Base-by-base conservation (phyloP, 2,113 vertebrate species). In the Boleophthalmus pectinirostris region DNA sequence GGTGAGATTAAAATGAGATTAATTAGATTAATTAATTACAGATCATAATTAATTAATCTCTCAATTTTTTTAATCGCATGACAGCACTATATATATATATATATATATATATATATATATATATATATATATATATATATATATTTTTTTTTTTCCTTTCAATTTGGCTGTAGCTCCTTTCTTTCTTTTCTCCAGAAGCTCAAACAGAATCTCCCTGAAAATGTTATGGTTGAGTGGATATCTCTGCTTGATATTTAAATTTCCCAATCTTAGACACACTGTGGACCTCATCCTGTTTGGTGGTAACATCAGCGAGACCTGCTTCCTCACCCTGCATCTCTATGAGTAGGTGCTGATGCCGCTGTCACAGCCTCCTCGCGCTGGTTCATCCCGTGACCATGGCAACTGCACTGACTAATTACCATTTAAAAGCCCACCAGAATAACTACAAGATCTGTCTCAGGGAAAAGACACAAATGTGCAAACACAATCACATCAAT, bases 391-490 rank as follows among this genome's bases (percentile, higher is more conserved):
- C 74, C 2, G 85, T 91, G 53, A 70, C 90, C 91, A 91, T 91
- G 82, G 90, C 81, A 91, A 92, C 91, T 82, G 81, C n/a, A 56
- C 69, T 82, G 77, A 75, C 66, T 75, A 81, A 88, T 87, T 87
- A 87, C 54, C 82, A 85, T 85, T 81, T 82, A 77, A 84, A 87
- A 82, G 77, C 84, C 75, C 70, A 68, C 45, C 16, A 29, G 47
- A 71, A 15, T 25, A 35, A 64, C 61, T 38, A 38, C 38, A 66
- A 79, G 57, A 49, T 82, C 60, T 80, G 71, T 72, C n/a, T 63
- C 21, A 66, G 69, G 61, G 66, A 68, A 61, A 66, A 76, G 15
- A 79, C 33, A 63, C 45, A 64, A 16, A 69, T 1, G 18, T 64
- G 73, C 54, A 74, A 75, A 77, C 38, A 71, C 65, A 81, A 66